A percentile compares a stretch with the other conserved stretches of the same genome.
Conservation (phyloP, 2,888 invertebrate genomes). For the Rotaria socialis region DNA sequence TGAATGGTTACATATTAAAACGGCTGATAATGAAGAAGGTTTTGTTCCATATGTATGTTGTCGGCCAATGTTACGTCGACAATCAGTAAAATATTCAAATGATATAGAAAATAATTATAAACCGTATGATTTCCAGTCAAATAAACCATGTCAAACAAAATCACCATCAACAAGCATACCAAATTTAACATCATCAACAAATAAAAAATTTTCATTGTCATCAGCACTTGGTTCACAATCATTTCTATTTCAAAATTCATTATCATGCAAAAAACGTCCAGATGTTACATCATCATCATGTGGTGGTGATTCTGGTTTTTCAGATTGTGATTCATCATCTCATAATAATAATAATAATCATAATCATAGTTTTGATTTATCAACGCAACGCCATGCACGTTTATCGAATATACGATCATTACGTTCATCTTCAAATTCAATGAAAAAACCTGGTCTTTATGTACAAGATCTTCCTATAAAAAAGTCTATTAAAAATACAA, state of each 20-base stretch:
- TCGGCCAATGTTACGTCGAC: slow-evolving; percentile 33
- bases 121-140: slow-evolving; percentile 12
- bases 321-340: not conserved
- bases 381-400: slow-evolving; percentile 3
- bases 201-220: not conserved
- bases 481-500: not conserved
- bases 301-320: slow-evolving; percentile 32
- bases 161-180: not conserved
- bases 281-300: slow-evolving; percentile 21
- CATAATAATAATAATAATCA: not conserved
- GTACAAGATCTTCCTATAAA: not conserved
- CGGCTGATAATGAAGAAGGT: slow-evolving; percentile 37
- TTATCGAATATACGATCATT: not conserved
- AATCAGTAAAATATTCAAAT: not conserved
- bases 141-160: not conserved
- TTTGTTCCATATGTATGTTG: slow-evolving; percentile 42
- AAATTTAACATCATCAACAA: not conserved
- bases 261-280: not conserved
- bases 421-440: slow-evolving; percentile 1
- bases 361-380: slow-evolving; percentile 19
- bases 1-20: slow-evolving; percentile 44
- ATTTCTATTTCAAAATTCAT: not conserved
- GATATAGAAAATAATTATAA: not conserved
- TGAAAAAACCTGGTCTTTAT: not conserved
- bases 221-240: not conserved